Base-by-base conservation (phyloP, 2,888 invertebrate genomes). In the Myathropa florea region DNA sequence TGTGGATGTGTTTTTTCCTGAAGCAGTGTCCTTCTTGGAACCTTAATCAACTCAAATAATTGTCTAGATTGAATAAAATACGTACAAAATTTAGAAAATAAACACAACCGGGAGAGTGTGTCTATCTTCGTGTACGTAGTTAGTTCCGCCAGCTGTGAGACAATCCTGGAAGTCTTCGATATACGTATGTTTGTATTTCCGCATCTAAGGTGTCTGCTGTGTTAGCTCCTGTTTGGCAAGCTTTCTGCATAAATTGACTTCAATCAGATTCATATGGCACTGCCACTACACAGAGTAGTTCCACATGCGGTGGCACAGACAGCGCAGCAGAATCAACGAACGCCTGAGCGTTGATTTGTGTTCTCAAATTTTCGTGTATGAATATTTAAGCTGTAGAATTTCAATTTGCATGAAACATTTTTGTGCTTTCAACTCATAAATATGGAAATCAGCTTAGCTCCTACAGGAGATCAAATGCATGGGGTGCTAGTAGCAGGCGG, bases 371-470 rank as follows among this genome's bases (percentile, higher is more conserved):
- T 80, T 67, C 60, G 67, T 73, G 39, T 73, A 80, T 80, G 80
- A 80, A 80, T 80, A 80, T 73, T 80, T 80, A 73, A 73, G 80
- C 80, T 72, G 72, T 53, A 73, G 67, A 73, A 72, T 73, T 80
- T 80, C 80, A 72, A 80, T 80, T 80, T 73, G 55, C 80, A 80
- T 68, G 80, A 80, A 80, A 68, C 73, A 80, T 72, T 73, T 80
- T 80, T 80, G 77, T 70, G 61, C 61, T 79, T 9, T 67, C 33
- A 79, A 24, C 71, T 73, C 73, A 80, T 80, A 80, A 80, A 80
- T 80, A 80, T 80, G 72, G 67, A 80, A 80, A 80, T 80, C 73
- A 63, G 80, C 60, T 67, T 61, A 72, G 60, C 57, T 78, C 21
- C 65, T 55, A 36, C 24, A 30, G 59, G 21, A 39, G 79, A 68